These are phyloP conservation scores for Cryptoprocta ferox DNA, from an alignment of 2,797 vertebrate genomes.

Conservation along the genomic window DNA sequence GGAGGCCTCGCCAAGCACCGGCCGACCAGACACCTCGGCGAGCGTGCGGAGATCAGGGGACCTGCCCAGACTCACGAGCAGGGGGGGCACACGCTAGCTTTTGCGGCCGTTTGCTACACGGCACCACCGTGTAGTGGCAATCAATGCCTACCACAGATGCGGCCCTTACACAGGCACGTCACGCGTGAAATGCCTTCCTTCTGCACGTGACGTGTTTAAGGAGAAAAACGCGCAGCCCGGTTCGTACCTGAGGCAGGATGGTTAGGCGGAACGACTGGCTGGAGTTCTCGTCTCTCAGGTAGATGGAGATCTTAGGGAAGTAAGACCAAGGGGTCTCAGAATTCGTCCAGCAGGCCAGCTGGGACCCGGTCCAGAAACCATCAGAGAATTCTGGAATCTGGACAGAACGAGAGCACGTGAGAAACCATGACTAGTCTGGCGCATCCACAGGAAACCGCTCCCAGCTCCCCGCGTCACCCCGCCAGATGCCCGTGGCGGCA, in stretches of 20 bases:
- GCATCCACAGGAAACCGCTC: not conserved
- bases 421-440: not conserved
- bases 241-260: conserved; percentile 94
- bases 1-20: not conserved
- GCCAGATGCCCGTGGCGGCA: not conserved
- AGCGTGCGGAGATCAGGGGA: not conserved
- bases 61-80: not conserved
- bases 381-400: conserved; percentile 95
- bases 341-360: conserved; percentile 96
- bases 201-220: accelerated
- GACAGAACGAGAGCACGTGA: not conserved
- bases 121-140: accelerated
- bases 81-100: not conserved
- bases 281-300: conserved; percentile 94
- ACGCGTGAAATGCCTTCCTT: accelerated
- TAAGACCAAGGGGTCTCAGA: conserved; percentile 94
- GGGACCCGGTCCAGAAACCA: conserved; percentile 96
- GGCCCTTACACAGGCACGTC: accelerated
- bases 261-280: conserved; percentile 96
- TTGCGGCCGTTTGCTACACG: accelerated
- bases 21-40: not conserved
- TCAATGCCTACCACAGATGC: accelerated
- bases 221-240: not conserved
- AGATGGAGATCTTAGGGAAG: conserved; percentile 98
- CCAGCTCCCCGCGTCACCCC: accelerated